These are phyloP conservation scores for Apoda limacodes DNA, from an alignment of 2,888 invertebrate species.

Conservation along the genomic window DNA sequence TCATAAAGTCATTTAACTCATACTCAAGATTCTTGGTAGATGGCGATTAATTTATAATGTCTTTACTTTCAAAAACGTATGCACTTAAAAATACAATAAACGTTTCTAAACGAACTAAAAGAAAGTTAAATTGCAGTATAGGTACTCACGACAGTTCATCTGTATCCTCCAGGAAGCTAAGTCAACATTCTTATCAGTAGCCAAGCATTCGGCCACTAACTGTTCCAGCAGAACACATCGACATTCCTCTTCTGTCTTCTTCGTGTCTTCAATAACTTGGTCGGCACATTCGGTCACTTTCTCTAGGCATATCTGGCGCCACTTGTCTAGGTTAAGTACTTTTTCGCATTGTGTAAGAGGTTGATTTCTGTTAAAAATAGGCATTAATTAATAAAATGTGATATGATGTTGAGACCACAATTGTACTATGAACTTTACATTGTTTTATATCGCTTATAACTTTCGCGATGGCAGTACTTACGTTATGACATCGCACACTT, in stretches of 20 bases:
- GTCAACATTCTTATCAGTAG: conserved; percentile 72
- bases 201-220: conserved; percentile 80
- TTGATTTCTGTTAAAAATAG: conserved; percentile 73
- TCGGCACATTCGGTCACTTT: conserved; percentile 80
- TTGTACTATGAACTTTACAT: too few species aligned
- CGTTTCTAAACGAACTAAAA: too few species aligned
- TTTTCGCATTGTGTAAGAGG: conserved; percentile 74
- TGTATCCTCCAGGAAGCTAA: conserved; percentile 78
- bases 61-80: too few species aligned
- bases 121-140: background rate
- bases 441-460: too few species aligned
- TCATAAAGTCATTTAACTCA: too few species aligned
- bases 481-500: conserved; percentile 76
- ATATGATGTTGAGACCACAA: background rate
- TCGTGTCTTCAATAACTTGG: conserved; percentile 50
- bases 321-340: conserved; percentile 75
- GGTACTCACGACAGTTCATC: conserved; percentile 76
- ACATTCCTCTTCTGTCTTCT: conserved; percentile 58
- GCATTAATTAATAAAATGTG: too few species aligned
- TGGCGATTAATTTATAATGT: too few species aligned
- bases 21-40: too few species aligned
- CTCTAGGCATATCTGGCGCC: conserved; percentile 79
- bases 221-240: conserved; percentile 77
- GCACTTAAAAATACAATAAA: too few species aligned
- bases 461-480: conserved; percentile 42